Evolutionary conservation across 2,113 vertebrate species (phyloP).

Genomic region (Ctenomys sociabilis): DNA sequence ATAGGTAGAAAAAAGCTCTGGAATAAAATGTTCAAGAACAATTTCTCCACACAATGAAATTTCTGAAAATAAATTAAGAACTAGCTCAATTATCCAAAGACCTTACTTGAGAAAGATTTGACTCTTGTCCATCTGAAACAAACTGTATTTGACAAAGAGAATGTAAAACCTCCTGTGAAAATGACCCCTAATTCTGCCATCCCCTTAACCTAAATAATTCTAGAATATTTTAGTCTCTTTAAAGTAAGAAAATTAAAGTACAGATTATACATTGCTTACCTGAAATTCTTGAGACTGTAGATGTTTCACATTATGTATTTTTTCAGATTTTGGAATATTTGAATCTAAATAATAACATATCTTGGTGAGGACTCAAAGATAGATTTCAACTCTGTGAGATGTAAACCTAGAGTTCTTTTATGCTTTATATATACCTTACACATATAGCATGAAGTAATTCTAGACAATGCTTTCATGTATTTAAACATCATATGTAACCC

Average conservation of each 20-base stretch:
- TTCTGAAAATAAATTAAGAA: not conserved
- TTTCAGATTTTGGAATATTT: not conserved
- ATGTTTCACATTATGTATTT: not conserved
- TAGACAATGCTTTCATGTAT: not conserved
- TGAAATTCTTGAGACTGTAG: not conserved
- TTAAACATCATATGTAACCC: not conserved
- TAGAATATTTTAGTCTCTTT: not conserved
- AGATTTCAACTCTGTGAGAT: not conserved
- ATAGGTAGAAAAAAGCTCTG: not conserved
- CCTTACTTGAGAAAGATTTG: not conserved
- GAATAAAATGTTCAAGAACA: not conserved
- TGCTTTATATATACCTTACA: not conserved
- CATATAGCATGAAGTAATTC: not conserved
- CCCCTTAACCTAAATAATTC: not conserved
- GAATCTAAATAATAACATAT: not conserved
- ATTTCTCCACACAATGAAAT: not conserved
- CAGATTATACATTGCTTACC: not conserved
- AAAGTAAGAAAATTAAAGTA: not conserved
- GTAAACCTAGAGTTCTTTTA: not conserved
- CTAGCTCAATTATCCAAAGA: not conserved
- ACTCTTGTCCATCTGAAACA: not conserved
- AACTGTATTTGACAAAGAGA: not conserved
- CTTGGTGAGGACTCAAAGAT: not conserved
- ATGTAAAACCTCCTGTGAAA: conserved; percentile 4
- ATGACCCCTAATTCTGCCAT: not conserved